A percentile compares a stretch with the other conserved stretches of the same genome.
Conservation (phyloP, 35 echinoderm and acorn worm genomes). For the Amphiura filiformis region DNA sequence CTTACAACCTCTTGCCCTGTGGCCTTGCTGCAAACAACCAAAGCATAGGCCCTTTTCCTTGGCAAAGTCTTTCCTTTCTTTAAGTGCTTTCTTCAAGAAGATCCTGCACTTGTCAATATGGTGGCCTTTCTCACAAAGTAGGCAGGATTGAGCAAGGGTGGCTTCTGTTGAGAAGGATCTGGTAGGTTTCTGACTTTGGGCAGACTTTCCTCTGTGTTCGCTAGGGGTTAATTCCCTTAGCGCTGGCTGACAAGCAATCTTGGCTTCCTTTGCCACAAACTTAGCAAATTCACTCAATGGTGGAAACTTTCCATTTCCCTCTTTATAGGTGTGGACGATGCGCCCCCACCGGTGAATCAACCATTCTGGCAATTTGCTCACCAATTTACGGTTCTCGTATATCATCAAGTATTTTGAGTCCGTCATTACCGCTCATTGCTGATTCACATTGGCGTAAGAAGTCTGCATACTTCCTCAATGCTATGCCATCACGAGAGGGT, state of each 20-base stretch:
- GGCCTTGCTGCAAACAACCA: constrained; percentile 55
- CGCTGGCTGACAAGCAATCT: constrained; percentile 45
- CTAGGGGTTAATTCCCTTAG: background rate
- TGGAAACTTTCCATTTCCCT: constrained; percentile 19
- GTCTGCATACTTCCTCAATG: constrained; percentile 48
- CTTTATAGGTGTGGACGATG: background rate
- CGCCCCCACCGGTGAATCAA: constrained; percentile 27
- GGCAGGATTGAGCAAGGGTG: background rate
- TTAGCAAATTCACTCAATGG: constrained; percentile 45
- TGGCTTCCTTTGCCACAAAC: constrained; percentile 52
- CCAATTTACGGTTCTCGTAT: constrained; percentile 12
- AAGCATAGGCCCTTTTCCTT: constrained; percentile 52
- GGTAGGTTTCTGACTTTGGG: background rate
- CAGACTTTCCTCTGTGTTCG: background rate
- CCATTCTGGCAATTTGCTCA: constrained; percentile 59
- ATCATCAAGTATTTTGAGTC: constrained; percentile 31
- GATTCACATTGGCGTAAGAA: constrained; percentile 28
- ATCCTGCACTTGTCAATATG: constrained; percentile 25
- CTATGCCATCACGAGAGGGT: constrained; percentile 20
- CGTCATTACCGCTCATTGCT: background rate
- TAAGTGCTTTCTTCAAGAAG: constrained; percentile 23
- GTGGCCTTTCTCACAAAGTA: constrained; percentile 35
- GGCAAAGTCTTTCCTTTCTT: constrained; percentile 29
- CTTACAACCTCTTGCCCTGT: constrained; percentile 46
- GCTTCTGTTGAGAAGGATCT: background rate